phyloP scores from a whole-genome alignment of 92 coral and sea anemone species.

The Epizoanthus fatuus region DNA sequence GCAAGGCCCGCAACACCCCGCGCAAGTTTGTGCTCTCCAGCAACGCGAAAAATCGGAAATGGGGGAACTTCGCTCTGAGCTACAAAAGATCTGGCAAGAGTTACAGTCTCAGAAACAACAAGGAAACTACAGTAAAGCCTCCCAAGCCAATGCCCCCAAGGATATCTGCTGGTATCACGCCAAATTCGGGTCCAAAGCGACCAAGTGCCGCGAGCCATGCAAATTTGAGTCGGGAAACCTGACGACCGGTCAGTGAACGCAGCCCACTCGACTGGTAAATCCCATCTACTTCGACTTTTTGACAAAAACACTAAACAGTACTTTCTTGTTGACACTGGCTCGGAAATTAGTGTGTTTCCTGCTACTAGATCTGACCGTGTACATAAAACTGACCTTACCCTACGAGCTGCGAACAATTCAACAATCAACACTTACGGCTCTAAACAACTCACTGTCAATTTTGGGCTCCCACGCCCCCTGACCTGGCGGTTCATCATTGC shows the following conservation, averaged over 20 bases:
- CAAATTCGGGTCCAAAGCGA: constrained; percentile 56
- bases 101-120: constrained; percentile 4
- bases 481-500: constrained; percentile 54
- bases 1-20: constrained; percentile 56
- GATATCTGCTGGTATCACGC: constrained; percentile 66
- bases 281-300: constrained; percentile 36
- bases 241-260: constrained; percentile 15
- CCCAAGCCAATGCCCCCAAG: constrained; percentile 15
- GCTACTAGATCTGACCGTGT: constrained; percentile 52
- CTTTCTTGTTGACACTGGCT: constrained; percentile 62
- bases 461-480: constrained; percentile 69
- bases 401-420: constrained; percentile 72
- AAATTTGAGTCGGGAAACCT: constrained; percentile 54
- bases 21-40: constrained; percentile 15
- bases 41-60: neutral
- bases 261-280: constrained; percentile 62
- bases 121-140: neutral
- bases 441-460: constrained; percentile 22
- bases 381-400: constrained; percentile 45
- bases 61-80: constrained; percentile 7
- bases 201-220: constrained; percentile 69
- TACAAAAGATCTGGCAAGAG: constrained; percentile 25
- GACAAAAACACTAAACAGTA: constrained; percentile 50
- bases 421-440: constrained; percentile 48
- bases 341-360: constrained; percentile 60